phyloP scores from a whole-genome alignment of 2,888 invertebrate genomes.

The Pecten maximus region DNA sequence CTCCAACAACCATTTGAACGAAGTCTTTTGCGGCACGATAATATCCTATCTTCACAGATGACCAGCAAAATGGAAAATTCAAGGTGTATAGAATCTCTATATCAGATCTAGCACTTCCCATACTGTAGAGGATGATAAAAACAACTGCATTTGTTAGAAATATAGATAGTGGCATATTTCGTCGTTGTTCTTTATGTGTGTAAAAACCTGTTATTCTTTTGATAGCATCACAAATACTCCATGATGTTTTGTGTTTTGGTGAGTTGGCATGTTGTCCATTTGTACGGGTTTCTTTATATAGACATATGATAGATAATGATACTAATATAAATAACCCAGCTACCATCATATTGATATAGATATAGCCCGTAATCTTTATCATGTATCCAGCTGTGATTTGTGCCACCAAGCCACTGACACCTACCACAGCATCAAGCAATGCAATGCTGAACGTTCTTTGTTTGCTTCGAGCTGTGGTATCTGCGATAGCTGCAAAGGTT shows the following conservation, averaged over 20 bases:
- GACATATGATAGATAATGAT: background rate
- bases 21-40: background rate
- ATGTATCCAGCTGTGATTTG: conserved; percentile 40
- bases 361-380: conserved; percentile 35
- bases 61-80: conserved; percentile 43
- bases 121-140: background rate
- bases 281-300: background rate
- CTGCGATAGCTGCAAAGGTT: background rate
- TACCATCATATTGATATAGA: background rate
- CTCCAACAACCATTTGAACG: conserved; percentile 19
- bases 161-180: background rate
- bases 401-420: background rate
- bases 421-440: conserved; percentile 33
- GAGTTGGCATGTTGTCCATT: background rate
- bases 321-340: background rate
- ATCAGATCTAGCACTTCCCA: background rate
- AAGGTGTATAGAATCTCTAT: conserved; percentile 22
- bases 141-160: background rate
- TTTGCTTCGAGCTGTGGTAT: conserved; percentile 20
- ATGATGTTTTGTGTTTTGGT: background rate
- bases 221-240: background rate
- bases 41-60: conserved; percentile 40
- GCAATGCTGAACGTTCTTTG: conserved; percentile 31
- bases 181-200: background rate
- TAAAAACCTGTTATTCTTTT: background rate